Base-by-base conservation (phyloP, 2,113 vertebrate genomes). In the Dunckerocampus dactyliophorus region DNA sequence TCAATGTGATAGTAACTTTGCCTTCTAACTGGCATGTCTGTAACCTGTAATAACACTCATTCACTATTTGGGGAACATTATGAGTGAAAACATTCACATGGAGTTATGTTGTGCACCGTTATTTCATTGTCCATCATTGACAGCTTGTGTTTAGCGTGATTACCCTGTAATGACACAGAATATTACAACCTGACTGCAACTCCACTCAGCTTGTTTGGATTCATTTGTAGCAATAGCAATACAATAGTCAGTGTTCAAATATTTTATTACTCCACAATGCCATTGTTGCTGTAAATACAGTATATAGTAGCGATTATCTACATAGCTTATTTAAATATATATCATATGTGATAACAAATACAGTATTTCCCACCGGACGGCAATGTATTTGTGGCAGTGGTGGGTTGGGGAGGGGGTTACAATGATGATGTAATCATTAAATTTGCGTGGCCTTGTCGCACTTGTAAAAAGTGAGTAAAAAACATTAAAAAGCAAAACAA, bases 1-100 rank as follows among this genome's bases (percentile, higher is more conserved):
- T 74, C 69, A 76, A 71, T 75, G 9, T 92, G 89, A 82, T 89
- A 90, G 92, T 87, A 80, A 69, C 80, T 82, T 77, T 81, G 65
- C 65, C 83, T 81, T 79, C 60, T 74, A 86, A 85, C 85, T 63
- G 65, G 89, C 89, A 90, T 90, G 89, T 75, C 64, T 79, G 45
- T 76, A 68, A 76, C 48, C 75, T 75, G 60, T 59, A 74, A 24
- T 76, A 80, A 75, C 71, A 65, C 55, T 67, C 58, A 67, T 72
- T 62, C 71, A 76, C 69, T 77, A 6, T n/a, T 11, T 9, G 2
- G 39, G 39, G 13, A 43, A 43, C 39, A 43, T 31, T 21, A 14
- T 49, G 20, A 8, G 52, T 4, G 52, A 19, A 39, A 37, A 39
- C 31, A 19, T 31, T 31, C 16, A 16, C 14, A 31, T 42, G 22